phyloP scores from a whole-genome alignment of 2,888 invertebrate genomes.

The Elegia similella region DNA sequence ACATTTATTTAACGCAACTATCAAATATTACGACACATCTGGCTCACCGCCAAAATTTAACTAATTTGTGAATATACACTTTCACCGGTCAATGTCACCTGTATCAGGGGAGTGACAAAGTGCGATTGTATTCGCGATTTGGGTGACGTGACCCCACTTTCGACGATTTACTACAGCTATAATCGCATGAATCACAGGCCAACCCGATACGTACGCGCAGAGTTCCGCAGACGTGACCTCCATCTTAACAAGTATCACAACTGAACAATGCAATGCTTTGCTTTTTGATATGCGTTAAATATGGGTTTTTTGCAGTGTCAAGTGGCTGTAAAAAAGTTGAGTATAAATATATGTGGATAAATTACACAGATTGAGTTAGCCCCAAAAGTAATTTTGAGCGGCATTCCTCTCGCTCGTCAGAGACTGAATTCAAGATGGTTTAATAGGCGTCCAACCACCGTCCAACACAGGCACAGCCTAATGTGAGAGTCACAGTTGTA shows the following conservation, averaged over 20 bases:
- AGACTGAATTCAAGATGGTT: no score
- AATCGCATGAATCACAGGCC: conserved; percentile 69
- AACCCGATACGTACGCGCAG: conserved; percentile 52
- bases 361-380: no score
- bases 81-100: conserved; percentile 24
- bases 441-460: no score
- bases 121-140: conserved; percentile 36
- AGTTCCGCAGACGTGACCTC: conserved; percentile 66
- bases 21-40: neutral
- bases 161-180: conserved; percentile 37
- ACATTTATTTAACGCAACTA: neutral
- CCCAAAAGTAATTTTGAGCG: no score
- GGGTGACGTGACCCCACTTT: conserved; percentile 49
- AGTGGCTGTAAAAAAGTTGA: no score
- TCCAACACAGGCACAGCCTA: no score
- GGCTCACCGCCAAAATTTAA: conserved; percentile 6
- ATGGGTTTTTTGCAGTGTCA: conserved; percentile 9
- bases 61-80: conserved; percentile 21
- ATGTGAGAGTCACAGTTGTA: no score
- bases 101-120: conserved; percentile 11
- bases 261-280: neutral
- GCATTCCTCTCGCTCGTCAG: no score
- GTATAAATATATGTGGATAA: no score
- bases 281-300: conserved; percentile 1
- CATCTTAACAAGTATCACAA: conserved; percentile 40